phyloP scores from a whole-genome alignment of 2,113 vertebrate genomes.

The Trichomycterus rosablanca region DNA sequence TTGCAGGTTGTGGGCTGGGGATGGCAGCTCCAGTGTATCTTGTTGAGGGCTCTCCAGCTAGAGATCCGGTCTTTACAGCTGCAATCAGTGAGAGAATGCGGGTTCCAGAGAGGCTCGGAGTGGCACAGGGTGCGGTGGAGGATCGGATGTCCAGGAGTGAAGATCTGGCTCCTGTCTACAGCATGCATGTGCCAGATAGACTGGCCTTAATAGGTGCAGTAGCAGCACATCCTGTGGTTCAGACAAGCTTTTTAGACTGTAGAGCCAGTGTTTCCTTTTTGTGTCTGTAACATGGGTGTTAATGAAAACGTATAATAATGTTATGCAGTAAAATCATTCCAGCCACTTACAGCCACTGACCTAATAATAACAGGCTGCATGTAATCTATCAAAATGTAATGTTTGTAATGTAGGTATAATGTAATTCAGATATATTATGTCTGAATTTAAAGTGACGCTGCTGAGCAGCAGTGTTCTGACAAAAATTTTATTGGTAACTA shows the following conservation, averaged over 20 bases:
- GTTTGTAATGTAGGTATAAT: too few species aligned
- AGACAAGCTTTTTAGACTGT: not conserved
- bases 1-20: not conserved
- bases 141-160: slow-evolving; percentile 23
- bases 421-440: too few species aligned
- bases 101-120: slow-evolving; percentile 66
- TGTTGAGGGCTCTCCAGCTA: slow-evolving; percentile 6
- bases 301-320: too few species aligned
- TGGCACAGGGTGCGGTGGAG: slow-evolving; percentile 41
- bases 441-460: too few species aligned
- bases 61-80: slow-evolving; percentile 63
- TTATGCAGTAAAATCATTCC: too few species aligned
- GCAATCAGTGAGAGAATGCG: slow-evolving; percentile 68
- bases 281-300: too few species aligned
- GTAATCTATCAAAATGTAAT: too few species aligned
- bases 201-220: slow-evolving; percentile 66
- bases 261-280: too few species aligned
- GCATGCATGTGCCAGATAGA: slow-evolving; percentile 70
- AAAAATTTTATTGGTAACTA: too few species aligned
- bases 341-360: too few species aligned
- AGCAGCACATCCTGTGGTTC: not conserved
- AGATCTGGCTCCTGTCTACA: slow-evolving; percentile 51
- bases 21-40: slow-evolving; percentile 21
- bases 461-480: too few species aligned
- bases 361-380: too few species aligned